A percentile compares a stretch with the other conserved stretches of the same genome.
Conservation (phyloP, 30 jellyfish, hydroid and myxozoan species). For the Aurelia sp. region DNA sequence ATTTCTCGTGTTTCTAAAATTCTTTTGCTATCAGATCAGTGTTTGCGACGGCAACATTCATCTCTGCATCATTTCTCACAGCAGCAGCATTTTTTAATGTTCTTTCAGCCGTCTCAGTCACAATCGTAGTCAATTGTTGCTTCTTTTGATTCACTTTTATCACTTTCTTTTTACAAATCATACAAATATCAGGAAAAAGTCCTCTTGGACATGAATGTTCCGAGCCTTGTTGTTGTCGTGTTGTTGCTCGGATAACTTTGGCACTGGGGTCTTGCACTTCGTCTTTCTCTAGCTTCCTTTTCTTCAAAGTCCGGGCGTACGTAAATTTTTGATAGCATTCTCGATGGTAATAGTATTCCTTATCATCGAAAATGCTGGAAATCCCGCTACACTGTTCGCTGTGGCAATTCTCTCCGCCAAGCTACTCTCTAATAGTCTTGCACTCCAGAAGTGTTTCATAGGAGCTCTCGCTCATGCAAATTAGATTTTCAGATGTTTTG, state of each 20-base stretch:
- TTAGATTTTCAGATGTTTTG: constrained; percentile 41
- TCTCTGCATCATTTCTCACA: constrained; percentile 40
- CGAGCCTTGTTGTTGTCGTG: constrained; percentile 2
- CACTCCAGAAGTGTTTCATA: constrained; percentile 42
- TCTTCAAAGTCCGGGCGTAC: constrained; percentile 31
- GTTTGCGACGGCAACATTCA: constrained; percentile 37
- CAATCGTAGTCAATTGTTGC: constrained; percentile 38
- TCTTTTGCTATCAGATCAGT: constrained; percentile 67
- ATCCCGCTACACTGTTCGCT: constrained; percentile 57
- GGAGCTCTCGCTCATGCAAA: constrained; percentile 21
- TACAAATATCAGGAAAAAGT: constrained; percentile 28
- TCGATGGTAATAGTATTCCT: constrained; percentile 18
- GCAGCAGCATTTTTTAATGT: constrained; percentile 53
- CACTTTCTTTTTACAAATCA: constrained; percentile 52
- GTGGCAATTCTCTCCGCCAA: constrained; percentile 60
- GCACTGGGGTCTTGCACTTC: background rate
- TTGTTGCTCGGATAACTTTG: constrained; percentile 30
- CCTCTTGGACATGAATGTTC: constrained; percentile 41
- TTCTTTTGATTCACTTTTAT: constrained; percentile 4
- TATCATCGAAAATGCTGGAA: constrained; percentile 19
- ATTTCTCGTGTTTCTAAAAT: constrained; percentile 56
- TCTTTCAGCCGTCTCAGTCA: constrained; percentile 47
- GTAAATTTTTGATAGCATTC: constrained; percentile 49
- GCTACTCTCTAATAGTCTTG: constrained; percentile 46
- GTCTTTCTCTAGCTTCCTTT: constrained; percentile 27